phyloP scores from a whole-genome alignment of 2,113 vertebrate species.

The Telmatochromis brichardi region DNA sequence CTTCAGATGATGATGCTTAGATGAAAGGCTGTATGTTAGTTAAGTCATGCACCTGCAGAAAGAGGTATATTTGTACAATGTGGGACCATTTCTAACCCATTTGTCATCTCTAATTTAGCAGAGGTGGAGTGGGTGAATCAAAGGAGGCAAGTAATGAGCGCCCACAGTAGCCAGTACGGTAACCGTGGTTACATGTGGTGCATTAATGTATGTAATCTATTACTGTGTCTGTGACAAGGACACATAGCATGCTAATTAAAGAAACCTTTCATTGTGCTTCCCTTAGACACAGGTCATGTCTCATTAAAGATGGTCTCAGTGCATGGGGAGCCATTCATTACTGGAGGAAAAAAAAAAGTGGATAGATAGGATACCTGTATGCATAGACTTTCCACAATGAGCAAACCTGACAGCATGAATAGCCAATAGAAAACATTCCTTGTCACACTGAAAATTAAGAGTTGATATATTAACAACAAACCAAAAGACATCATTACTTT shows the following conservation, averaged over 20 bases:
- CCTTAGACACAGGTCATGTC: constrained; percentile 61
- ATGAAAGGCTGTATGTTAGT: background rate
- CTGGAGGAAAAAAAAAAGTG: background rate
- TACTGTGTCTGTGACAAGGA: constrained; percentile 61
- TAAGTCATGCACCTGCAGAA: background rate
- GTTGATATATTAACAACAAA: background rate
- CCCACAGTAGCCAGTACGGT: constrained; percentile 12
- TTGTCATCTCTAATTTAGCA: constrained; percentile 25
- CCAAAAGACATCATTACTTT: background rate
- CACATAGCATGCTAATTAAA: constrained; percentile 67
- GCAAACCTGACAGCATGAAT: background rate
- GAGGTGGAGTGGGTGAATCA: constrained; percentile 13
- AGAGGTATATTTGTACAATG: background rate
- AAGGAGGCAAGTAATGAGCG: constrained; percentile 45
- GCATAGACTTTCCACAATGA: background rate
- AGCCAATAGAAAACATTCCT: background rate
- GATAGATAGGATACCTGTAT: background rate
- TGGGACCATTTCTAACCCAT: constrained; percentile 19
- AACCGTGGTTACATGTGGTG: constrained; percentile 43
- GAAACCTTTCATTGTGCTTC: constrained; percentile 55
- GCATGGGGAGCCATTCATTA: constrained; percentile 50
- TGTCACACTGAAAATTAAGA: background rate
- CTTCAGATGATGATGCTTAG: background rate
- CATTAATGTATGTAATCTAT: constrained; percentile 70
- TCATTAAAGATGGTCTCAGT: constrained; percentile 55